Evolutionary conservation across 2,888 invertebrate species (phyloP).

Genomic region (Bedellia somnulentella): DNA sequence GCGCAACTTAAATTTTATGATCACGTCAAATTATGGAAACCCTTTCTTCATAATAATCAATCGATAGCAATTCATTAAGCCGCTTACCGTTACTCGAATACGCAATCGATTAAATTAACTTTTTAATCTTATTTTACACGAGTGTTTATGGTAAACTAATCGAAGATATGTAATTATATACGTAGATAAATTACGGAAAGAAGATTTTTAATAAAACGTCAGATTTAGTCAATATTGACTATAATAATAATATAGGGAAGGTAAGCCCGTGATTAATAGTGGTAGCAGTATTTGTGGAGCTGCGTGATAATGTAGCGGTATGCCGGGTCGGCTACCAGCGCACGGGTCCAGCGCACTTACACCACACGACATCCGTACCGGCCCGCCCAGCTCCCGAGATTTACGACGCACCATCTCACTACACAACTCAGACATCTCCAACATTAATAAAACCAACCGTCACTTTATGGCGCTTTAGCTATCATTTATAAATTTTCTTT

Average conservation of each 20-base stretch:
- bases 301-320: constrained; percentile 14
- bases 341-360: constrained; percentile 10
- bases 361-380: constrained; percentile 36
- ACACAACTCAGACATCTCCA: constrained; percentile 22
- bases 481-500: constrained; percentile 8
- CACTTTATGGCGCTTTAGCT: constrained; percentile 10
- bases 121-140: constrained; percentile 2
- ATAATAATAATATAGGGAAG: constrained; percentile 42
- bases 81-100: constrained; percentile 15
- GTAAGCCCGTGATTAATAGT: constrained; percentile 48
- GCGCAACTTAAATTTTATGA: constrained; percentile 16
- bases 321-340: constrained; percentile 5
- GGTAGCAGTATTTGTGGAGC: no score
- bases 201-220: constrained; percentile 54
- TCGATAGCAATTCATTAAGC: constrained; percentile 13
- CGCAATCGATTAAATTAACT: constrained; percentile 1
- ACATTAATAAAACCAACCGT: constrained; percentile 10
- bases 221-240: constrained; percentile 49
- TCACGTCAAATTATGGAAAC: constrained; percentile 23
- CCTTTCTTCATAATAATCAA: constrained; percentile 15
- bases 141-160: constrained; percentile 12
- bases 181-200: constrained; percentile 23
- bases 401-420: constrained; percentile 34
- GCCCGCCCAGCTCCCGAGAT: constrained; percentile 38
- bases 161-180: constrained; percentile 20